Base-by-base conservation (phyloP, 2,888 invertebrate genomes). In the Lissonota sp. region DNA sequence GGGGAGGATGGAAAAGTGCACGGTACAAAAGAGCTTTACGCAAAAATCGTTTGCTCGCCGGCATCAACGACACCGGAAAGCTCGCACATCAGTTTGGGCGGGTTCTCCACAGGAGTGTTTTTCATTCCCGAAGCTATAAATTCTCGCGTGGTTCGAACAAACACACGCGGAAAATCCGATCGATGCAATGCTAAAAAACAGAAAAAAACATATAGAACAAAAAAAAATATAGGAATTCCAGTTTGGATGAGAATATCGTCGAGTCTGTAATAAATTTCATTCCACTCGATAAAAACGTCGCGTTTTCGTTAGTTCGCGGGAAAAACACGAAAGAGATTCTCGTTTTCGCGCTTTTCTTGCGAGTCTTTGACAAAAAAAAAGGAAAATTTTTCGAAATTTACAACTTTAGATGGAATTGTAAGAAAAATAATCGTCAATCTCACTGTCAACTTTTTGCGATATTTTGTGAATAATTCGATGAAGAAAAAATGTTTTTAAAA, bases 211-310 rank as follows among this genome's bases (percentile, higher is more conserved):
- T n/a, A n/a, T n/a, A n/a, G n/a, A n/a, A n/a, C 2, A 6, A 44
- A 10, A 44, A 10, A 10, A 10, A 44, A 44, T 2, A 44, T 8
- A 44, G 58, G 67, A n/a, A 44, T n/a, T 10, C 46, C 63, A 67
- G 67, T 62, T 83, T 77, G 85, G 83, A 86, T 85, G 82, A 86
- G 86, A 88, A 88, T 67, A 87, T 88, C 87, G 87, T 85, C 87
- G 85, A 83, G 84, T 12, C 80, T 75, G 84, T 84, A 84, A 88
- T 88, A 88, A 88, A 88, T 88, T 88, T 86, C 83, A 67, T 71
- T 80, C 81, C 60, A 51, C 75, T 74, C 81, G 79, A 79, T 83
- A 86, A 86, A 86, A 86, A 74, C 76, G 71, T 75, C 78, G 73
- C 81, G 75, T 26, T 26, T 26, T 26, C 26, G 26, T 26, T 26